Percentiles rank a stretch among this genome's conserved stretches.
These are phyloP conservation scores for Montipora efflorescens DNA, from an alignment of 64 coral and sea anemone genomes.

Conservation along the genomic window DNA sequence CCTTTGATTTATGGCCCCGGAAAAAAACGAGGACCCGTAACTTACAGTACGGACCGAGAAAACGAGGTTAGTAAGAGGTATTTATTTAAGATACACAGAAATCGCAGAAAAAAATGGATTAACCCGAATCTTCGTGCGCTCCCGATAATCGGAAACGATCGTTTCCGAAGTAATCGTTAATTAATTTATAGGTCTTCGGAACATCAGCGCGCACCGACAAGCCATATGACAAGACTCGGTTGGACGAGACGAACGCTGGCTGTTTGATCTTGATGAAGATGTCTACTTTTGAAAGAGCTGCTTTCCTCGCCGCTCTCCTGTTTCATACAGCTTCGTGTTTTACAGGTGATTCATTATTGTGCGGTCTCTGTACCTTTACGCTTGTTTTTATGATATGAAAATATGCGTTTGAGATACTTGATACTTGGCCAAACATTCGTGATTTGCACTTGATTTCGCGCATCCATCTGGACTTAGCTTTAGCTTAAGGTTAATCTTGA, in stretches of 20 bases:
- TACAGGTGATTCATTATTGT: constrained; percentile 3
- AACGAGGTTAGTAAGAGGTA: no score
- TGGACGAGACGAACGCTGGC: background rate
- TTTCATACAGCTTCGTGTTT: background rate
- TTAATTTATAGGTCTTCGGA: no score
- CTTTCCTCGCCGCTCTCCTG: background rate
- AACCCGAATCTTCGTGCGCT: no score
- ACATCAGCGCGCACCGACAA: no score
- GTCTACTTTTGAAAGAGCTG: background rate
- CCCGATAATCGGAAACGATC: no score
- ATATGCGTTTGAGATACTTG: background rate
- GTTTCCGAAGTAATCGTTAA: no score
- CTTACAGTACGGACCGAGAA: no score
- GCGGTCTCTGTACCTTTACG: background rate
- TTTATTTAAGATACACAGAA: no score
- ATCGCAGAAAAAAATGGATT: no score
- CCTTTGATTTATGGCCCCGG: no score
- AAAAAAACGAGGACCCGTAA: no score
- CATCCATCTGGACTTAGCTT: background rate
- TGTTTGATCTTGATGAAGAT: background rate
- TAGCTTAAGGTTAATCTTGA: background rate
- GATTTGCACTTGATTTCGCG: background rate
- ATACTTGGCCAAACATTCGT: background rate
- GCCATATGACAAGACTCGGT: no score
- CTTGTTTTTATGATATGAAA: background rate